Percentiles rank a stretch among this genome's conserved stretches.
Evolutionary conservation across 2,888 invertebrate genomes (phyloP).

Genomic region (Pterostichus niger): DNA sequence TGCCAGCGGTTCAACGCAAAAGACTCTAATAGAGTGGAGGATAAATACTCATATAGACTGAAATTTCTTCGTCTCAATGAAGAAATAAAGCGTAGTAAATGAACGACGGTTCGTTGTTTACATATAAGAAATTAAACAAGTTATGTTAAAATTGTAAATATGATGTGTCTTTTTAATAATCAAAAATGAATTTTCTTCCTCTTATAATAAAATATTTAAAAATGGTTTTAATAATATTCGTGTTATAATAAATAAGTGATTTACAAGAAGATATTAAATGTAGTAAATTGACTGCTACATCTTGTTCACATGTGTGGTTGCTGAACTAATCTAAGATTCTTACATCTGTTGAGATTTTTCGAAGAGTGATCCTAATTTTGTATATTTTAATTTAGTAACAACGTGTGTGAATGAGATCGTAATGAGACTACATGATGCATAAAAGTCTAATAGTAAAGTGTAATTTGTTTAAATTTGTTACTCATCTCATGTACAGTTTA

Average conservation of each 20-base stretch:
- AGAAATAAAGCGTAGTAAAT: slow-evolving; percentile 45
- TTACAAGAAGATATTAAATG: slow-evolving; percentile 34
- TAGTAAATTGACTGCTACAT: slow-evolving; percentile 10
- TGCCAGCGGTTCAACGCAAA: background rate
- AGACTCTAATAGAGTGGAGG: slow-evolving; percentile 57
- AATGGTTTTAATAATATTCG: slow-evolving; percentile 60
- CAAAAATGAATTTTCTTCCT: slow-evolving; percentile 63
- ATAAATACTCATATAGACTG: slow-evolving; percentile 64
- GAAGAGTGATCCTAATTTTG: slow-evolving; percentile 2
- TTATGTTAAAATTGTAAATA: slow-evolving; percentile 60
- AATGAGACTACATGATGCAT: slow-evolving; percentile 2
- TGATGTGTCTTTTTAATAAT: slow-evolving; percentile 66
- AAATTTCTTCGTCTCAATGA: slow-evolving; percentile 33
- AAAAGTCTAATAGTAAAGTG: slow-evolving; percentile 32
- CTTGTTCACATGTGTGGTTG: background rate
- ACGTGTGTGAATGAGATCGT: background rate
- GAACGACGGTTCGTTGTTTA: slow-evolving; percentile 24
- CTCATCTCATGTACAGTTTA: slow-evolving; percentile 57
- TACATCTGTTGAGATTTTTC: background rate
- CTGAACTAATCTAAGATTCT: slow-evolving; percentile 4
- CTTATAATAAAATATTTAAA: slow-evolving; percentile 57
- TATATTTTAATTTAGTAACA: background rate
- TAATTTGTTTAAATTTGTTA: slow-evolving; percentile 55
- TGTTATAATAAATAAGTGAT: slow-evolving; percentile 49
- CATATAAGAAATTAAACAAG: slow-evolving; percentile 39